These are phyloP conservation scores for Tiliqua scincoides DNA, from an alignment of 2,113 vertebrate species.

Conservation along the genomic window DNA sequence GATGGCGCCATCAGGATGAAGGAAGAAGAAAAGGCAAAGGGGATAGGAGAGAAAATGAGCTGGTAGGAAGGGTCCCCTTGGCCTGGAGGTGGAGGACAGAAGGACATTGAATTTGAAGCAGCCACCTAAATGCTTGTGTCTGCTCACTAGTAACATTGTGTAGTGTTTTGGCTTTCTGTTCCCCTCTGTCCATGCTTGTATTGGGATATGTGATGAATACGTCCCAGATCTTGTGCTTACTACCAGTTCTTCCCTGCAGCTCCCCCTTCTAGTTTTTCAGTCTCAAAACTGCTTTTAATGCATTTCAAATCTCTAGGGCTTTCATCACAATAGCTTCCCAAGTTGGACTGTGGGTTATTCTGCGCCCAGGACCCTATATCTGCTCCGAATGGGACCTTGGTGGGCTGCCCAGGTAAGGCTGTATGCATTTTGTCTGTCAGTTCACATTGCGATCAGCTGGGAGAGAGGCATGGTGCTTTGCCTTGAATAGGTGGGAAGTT, in stretches of 20 bases:
- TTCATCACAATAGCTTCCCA: constrained; percentile 83
- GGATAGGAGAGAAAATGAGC: neutral
- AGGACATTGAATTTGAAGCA: neutral
- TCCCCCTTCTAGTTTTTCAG: neutral
- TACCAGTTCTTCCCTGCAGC: neutral
- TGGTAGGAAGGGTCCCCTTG: neutral
- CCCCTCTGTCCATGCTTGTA: neutral
- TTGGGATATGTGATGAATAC: neutral
- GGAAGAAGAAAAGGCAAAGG: neutral
- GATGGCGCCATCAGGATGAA: too few relatives aligned
- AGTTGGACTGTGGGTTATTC: constrained; percentile 88
- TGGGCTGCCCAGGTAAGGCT: constrained; percentile 87
- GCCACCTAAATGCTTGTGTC: neutral
- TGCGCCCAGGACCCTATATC: constrained; percentile 93
- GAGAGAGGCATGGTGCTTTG: too few relatives aligned
- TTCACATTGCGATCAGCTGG: neutral
- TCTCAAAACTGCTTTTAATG: neutral
- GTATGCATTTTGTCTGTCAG: neutral
- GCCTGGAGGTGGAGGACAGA: neutral
- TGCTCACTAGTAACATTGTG: too few relatives aligned
- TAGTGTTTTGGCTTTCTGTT: neutral
- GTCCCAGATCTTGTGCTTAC: neutral
- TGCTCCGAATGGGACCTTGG: constrained; percentile 91
- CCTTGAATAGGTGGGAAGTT: too few relatives aligned
- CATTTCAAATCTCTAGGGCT: constrained; percentile 73